Evolutionary conservation across 2,113 vertebrate genomes (phyloP).

Genomic region (Tringa solitaria): DNA sequence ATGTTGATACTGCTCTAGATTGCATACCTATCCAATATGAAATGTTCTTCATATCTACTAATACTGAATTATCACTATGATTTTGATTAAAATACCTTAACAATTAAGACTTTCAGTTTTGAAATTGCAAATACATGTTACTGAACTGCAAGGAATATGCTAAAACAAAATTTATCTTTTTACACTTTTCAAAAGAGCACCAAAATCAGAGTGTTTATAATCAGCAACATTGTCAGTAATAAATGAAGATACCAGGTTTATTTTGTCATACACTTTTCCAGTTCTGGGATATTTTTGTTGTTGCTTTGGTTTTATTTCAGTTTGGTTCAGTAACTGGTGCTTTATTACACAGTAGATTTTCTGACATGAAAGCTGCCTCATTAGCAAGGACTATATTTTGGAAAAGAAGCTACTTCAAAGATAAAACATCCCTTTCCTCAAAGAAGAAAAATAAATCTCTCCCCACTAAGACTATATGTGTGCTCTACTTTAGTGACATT

Average conservation of each 20-base stretch:
- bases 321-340: constrained; percentile 1
- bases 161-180: background rate
- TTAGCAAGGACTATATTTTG: constrained; percentile 43
- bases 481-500: constrained; percentile 46
- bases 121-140: background rate
- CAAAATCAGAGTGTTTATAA: background rate
- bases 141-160: background rate
- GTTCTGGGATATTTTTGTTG: background rate
- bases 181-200: background rate
- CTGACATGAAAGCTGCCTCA: constrained; percentile 55
- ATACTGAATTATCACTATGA: background rate
- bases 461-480: background rate
- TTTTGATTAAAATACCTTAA: background rate
- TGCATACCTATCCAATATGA: background rate
- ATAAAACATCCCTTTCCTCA: constrained; percentile 19
- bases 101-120: background rate
- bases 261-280: background rate
- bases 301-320: constrained; percentile 10
- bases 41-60: background rate
- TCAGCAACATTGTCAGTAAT: background rate
- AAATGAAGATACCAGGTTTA: background rate
- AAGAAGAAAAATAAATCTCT: constrained; percentile 16
- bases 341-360: background rate
- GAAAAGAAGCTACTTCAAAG: constrained; percentile 51
- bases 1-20: background rate